Percentiles rank a stretch among this genome's conserved stretches.
These are phyloP conservation scores for Eulemur coronatus DNA, from an alignment of 2,797 vertebrate species.

Conservation along the genomic window DNA sequence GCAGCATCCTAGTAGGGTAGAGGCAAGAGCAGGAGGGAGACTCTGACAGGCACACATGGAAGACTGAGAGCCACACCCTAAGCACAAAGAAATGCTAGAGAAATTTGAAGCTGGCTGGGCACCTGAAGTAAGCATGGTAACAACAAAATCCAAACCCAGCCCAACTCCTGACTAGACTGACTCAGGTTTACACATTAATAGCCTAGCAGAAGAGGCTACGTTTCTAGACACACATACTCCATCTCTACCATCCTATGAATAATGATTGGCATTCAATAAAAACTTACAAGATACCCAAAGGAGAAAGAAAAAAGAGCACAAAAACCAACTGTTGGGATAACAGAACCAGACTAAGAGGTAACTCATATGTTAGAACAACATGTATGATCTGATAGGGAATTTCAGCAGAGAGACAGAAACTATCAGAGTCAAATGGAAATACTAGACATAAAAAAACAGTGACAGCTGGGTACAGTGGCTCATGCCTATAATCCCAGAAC, in stretches of 20 bases:
- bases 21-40: neutral
- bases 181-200: neutral
- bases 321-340: neutral
- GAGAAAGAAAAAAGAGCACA: neutral
- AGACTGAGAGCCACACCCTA: neutral
- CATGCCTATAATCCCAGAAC: too few species aligned
- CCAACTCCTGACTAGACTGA: neutral
- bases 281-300: neutral
- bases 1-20: neutral
- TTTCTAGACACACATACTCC: neutral
- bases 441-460: neutral
- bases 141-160: neutral
- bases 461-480: too few species aligned
- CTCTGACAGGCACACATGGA: neutral
- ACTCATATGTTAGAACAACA: neutral
- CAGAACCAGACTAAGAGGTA: neutral
- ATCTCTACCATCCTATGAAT: neutral
- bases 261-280: neutral
- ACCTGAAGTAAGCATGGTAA: neutral
- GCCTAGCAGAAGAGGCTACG: neutral
- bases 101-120: neutral
- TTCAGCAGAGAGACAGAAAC: neutral
- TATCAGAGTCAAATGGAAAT: neutral
- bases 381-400: neutral
- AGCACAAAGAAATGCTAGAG: neutral